Evolutionary conservation across 2,113 vertebrate genomes (phyloP), one percentile per base, ranked within the genome.

Genomic region (Rhodinocichla rosea): DNA sequence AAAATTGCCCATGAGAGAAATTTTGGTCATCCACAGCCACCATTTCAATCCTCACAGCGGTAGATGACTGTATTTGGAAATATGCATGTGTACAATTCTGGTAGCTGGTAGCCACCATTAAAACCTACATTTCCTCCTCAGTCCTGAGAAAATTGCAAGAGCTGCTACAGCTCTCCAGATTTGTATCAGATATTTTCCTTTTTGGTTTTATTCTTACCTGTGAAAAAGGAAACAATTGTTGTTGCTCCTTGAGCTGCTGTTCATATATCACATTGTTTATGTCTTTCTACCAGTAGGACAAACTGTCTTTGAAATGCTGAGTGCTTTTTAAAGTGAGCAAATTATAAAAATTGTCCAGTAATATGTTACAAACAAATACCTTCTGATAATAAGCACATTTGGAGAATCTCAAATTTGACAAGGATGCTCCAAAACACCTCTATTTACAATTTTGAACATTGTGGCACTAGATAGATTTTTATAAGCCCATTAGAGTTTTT

Each of bases 51-150:
- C 23, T 73, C 22, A 21, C 9, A 55, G 24, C 22, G 24, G 47
- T 5, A 49, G 44, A 59, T 32, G 10, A 76, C 9, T 32, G 24
- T 18, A 67, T 39, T 42, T 88, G 39, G 27, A 76, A 71, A 85
- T 30, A 24, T 3, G 12, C 2, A 21, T 0, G 0, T 45, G 13
- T 13, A 56, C 21, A 8, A 67, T 45, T 14, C 40, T 28, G 10
- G 21, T 50, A 59, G 55, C 13, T 50, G 35, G 27, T 55, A 70
- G n/a, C 9, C 30, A 60, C 19, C 2, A 2, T 24, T 45, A 35
- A 79, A 95, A 85, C 63, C 28, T 4, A 0, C 7, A 33, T 85
- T 69, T 83, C 21, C 6, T 52, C 10, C 10, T 8, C 24, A 57
- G 9, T 30, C 18, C 30, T 37, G 20, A 86, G 47, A 50, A 94